These are phyloP conservation scores for Philaethria dido DNA, from an alignment of 2,888 invertebrate species.

Conservation along the genomic window DNA sequence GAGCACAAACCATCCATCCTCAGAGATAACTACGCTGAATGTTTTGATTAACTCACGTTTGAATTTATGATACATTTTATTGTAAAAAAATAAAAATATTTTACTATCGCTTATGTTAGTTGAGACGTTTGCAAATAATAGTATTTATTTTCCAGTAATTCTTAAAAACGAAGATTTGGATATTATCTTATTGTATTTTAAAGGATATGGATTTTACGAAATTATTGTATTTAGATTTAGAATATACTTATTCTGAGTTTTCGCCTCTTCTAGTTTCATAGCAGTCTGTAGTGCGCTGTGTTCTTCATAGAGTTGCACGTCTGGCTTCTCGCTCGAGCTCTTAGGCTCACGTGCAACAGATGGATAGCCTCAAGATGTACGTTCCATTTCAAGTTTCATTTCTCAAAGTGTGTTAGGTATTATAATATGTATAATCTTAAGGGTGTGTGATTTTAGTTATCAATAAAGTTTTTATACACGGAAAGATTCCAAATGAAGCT, in stretches of 20 bases:
- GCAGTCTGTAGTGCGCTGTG: slow-evolving; percentile 56
- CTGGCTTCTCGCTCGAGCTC: slow-evolving; percentile 37
- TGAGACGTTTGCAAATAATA: slow-evolving; percentile 80
- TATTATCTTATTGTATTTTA: slow-evolving; percentile 67
- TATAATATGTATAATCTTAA: slow-evolving; percentile 62
- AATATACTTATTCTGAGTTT: slow-evolving; percentile 56
- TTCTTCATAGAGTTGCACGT: slow-evolving; percentile 46
- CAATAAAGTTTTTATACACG: slow-evolving; percentile 68
- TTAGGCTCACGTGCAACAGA: slow-evolving; percentile 36
- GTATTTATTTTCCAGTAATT: slow-evolving; percentile 78
- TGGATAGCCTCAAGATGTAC: slow-evolving; percentile 37
- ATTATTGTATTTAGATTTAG: slow-evolving; percentile 64
- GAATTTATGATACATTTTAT: slow-evolving; percentile 84
- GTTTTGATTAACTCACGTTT: slow-evolving; percentile 82
- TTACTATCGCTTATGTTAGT: slow-evolving; percentile 82
- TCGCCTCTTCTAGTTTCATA: slow-evolving; percentile 61
- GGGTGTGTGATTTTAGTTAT: slow-evolving; percentile 79
- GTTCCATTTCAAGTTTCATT: slow-evolving; percentile 48
- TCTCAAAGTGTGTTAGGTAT: slow-evolving; percentile 69
- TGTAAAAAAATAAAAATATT: slow-evolving; percentile 77
- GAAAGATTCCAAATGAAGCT: slow-evolving; percentile 81
- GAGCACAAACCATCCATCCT: slow-evolving; percentile 84
- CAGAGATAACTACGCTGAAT: slow-evolving; percentile 77
- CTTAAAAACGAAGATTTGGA: slow-evolving; percentile 67
- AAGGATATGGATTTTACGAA: slow-evolving; percentile 70